Percentiles rank a stretch among this genome's conserved stretches.
Evolutionary conservation across 2,888 invertebrate genomes (phyloP).

Genomic region (Petrolisthes manimaculis): DNA sequence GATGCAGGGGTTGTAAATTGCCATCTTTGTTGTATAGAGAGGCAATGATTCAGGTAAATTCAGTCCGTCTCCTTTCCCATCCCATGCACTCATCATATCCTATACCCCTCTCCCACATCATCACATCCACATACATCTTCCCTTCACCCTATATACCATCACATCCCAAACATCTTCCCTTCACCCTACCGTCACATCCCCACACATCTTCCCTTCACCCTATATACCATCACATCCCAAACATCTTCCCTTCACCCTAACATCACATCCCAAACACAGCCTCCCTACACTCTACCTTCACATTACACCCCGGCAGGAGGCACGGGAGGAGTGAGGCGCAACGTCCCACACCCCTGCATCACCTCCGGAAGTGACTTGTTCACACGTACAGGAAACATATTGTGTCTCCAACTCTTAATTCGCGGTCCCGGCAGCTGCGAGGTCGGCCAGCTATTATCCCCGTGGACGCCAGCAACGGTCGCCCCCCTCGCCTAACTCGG

Average conservation of each 20-base stretch:
- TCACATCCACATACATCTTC: not conserved
- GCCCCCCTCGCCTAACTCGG: slow-evolving; percentile 17
- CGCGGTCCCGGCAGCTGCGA: slow-evolving; percentile 43
- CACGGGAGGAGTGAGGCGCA: slow-evolving; percentile 5
- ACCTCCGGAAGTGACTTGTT: slow-evolving; percentile 56
- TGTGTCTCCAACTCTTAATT: slow-evolving; percentile 57
- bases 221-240: not conserved
- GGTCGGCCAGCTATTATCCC: slow-evolving; percentile 41
- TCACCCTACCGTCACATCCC: slow-evolving; percentile 5
- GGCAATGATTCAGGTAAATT: too few relatives aligned
- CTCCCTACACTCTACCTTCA: too few relatives aligned
- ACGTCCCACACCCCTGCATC: not conserved
- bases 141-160: too few relatives aligned
- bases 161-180: too few relatives aligned
- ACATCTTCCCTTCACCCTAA: not conserved
- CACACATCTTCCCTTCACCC: not conserved
- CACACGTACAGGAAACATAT: slow-evolving; percentile 57
- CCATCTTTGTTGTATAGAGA: too few relatives aligned
- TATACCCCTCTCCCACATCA: too few relatives aligned
- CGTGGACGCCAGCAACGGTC: slow-evolving; percentile 38
- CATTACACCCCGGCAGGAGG: too few relatives aligned
- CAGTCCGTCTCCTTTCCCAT: too few relatives aligned
- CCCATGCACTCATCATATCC: too few relatives aligned
- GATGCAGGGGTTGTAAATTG: too few relatives aligned
- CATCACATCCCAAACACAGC: not conserved